phyloP scores from a whole-genome alignment of 2,888 invertebrate species.

The Pterostichus madidus region DNA sequence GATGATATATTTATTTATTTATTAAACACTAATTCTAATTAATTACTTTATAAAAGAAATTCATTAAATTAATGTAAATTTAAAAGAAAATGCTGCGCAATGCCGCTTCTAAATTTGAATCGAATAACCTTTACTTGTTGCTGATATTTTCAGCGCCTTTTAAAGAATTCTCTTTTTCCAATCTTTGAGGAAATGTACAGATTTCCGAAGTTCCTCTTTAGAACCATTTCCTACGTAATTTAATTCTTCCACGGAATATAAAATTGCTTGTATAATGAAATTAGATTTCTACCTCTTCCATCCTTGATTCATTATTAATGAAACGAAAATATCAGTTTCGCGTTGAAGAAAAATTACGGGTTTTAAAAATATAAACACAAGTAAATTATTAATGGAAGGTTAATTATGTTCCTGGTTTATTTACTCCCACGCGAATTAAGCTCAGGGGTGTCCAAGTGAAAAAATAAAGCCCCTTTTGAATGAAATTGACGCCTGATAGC shows the following conservation, averaged over 20 bases:
- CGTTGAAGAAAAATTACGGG: neutral
- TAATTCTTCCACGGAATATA: slow-evolving; percentile 32
- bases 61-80: too few species aligned
- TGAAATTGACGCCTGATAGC: neutral
- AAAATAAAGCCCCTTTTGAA: neutral
- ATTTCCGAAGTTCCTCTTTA: slow-evolving; percentile 11
- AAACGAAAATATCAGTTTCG: slow-evolving; percentile 7
- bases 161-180: neutral
- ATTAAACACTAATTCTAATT: too few species aligned
- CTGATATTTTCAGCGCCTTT: neutral
- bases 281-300: slow-evolving; percentile 1
- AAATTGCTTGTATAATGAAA: slow-evolving; percentile 24
- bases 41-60: too few species aligned
- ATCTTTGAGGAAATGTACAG: neutral
- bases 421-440: slow-evolving; percentile 14
- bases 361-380: slow-evolving; percentile 1
- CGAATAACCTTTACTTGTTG: neutral
- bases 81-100: too few species aligned
- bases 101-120: neutral
- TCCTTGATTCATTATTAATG: slow-evolving; percentile 18
- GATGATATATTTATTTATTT: too few species aligned
- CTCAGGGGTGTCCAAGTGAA: neutral
- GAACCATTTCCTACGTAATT: slow-evolving; percentile 22
- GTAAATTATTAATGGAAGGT: slow-evolving; percentile 15
- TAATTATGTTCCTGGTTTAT: slow-evolving; percentile 8